Percentiles rank a stretch among this genome's conserved stretches.
Evolutionary conservation across 2,797 vertebrate genomes (phyloP).

Genomic region (Lateolabrax maculatus): DNA sequence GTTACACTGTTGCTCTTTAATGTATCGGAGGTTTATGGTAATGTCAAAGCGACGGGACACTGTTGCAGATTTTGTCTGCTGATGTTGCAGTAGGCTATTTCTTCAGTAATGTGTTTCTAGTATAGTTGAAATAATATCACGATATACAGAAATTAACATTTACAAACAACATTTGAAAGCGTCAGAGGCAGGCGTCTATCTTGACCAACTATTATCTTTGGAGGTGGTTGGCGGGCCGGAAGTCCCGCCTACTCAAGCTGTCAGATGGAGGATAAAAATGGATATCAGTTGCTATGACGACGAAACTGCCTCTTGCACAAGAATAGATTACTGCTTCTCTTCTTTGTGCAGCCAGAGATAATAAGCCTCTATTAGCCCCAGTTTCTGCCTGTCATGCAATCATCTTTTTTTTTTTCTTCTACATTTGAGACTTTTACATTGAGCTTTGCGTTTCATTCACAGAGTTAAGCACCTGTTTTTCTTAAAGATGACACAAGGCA

Average conservation of each 20-base stretch:
- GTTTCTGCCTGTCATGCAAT: constrained; percentile 46
- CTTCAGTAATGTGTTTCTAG: no score
- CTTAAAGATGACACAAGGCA: neutral
- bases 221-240: constrained; percentile 17
- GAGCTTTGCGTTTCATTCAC: constrained; percentile 12
- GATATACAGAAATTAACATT: neutral
- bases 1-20: no score
- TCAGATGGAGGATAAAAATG: constrained; percentile 67
- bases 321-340: constrained; percentile 67
- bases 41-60: no score
- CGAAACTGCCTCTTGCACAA: constrained; percentile 62
- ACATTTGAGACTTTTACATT: constrained; percentile 15
- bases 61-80: no score
- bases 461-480: constrained; percentile 1
- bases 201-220: constrained; percentile 11
- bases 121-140: neutral
- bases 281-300: constrained; percentile 77
- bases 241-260: constrained; percentile 57
- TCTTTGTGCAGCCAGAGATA: constrained; percentile 61
- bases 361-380: constrained; percentile 49
- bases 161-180: neutral
- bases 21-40: neutral
- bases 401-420: neutral
- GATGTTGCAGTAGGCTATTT: neutral
- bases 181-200: neutral